Base-by-base conservation (phyloP, 2,113 vertebrate species). In the Pelodiscus sinensis region DNA sequence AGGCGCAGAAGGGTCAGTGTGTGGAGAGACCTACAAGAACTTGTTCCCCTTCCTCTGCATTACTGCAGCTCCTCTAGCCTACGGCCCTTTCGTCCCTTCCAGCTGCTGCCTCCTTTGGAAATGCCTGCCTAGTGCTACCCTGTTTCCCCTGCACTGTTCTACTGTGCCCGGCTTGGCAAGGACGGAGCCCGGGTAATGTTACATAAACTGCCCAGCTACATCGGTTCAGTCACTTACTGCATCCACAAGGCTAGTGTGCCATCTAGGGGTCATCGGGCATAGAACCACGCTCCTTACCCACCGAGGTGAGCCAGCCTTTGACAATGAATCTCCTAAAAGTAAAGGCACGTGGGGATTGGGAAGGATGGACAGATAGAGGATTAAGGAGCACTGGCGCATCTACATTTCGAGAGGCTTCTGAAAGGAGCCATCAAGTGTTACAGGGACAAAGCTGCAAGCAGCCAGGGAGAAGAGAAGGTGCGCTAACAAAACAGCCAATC, bases 261-360 rank as follows among this genome's bases (percentile, higher is more conserved):
- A 95, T 87, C 96, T 94, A 90, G 89, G 92, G 97, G 88, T 85
- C 14, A 21, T n/a, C 9, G 2, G 31, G 71, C 55, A 78, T 21
- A 79, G 11, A 19, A 38, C 52, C 15, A 22, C 10, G 19, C 51
- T 25, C 13, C 56, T 38, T 12, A 35, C 22, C 38, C 24, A 18
- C 31, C 9, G 19, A 29, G 35, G 9, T 6, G 15, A n/a, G n/a
- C 16, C 19, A 21, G 31, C 15, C 38, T 31, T 3, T 31, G 19
- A 19, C 86, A 14, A 78, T 25, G 51, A 10, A 71, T 27, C 24
- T 21, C 12, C n/a, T 54, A 57, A 50, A 57, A 51, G 31, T 21
- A 31, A 31, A n/a, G 56, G n/a, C 80, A 31, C 68, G 8, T 50
- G 65, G 52, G 62, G 77, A 65, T 84, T 14, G 19, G 88, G 60